Conservation (phyloP, 1,140 invertebrate species). For the Lucilia cuprina region DNA sequence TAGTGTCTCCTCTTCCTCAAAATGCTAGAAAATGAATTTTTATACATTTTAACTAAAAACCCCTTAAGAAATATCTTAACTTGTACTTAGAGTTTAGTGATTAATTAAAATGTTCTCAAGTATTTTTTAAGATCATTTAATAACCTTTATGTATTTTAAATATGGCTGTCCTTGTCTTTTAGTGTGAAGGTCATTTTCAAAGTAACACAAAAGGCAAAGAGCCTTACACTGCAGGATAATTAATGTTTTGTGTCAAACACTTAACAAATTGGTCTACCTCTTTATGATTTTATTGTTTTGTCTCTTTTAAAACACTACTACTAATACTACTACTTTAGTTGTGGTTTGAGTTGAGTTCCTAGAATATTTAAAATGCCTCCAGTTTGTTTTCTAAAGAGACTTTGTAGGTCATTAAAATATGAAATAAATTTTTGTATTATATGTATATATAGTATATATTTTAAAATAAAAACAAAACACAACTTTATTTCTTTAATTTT, state of each 20-base stretch:
- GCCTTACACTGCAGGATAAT: background rate
- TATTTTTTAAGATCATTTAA: background rate
- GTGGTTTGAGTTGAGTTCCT: slow-evolving; percentile 3
- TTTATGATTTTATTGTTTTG: background rate
- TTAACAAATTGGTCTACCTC: slow-evolving; percentile 24
- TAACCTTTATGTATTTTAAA: no score
- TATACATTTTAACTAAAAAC: background rate
- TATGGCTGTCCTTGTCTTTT: no score
- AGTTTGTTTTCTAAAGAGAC: background rate
- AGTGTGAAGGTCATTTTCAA: background rate
- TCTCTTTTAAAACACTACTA: background rate
- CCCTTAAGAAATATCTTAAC: background rate
- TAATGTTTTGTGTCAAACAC: slow-evolving; percentile 18
- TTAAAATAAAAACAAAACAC: background rate
- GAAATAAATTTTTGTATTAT: background rate
- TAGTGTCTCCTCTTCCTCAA: background rate
- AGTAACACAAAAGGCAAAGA: no score
- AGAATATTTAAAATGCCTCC: background rate
- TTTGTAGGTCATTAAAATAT: slow-evolving; percentile 14
- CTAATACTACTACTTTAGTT: background rate
- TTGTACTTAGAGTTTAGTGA: background rate
- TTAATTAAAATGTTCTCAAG: background rate
- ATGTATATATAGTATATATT: background rate
- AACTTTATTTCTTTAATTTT: background rate
- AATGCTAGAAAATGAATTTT: background rate